Conservation (phyloP, 2,888 invertebrate genomes). For the Diarsia rubi region DNA sequence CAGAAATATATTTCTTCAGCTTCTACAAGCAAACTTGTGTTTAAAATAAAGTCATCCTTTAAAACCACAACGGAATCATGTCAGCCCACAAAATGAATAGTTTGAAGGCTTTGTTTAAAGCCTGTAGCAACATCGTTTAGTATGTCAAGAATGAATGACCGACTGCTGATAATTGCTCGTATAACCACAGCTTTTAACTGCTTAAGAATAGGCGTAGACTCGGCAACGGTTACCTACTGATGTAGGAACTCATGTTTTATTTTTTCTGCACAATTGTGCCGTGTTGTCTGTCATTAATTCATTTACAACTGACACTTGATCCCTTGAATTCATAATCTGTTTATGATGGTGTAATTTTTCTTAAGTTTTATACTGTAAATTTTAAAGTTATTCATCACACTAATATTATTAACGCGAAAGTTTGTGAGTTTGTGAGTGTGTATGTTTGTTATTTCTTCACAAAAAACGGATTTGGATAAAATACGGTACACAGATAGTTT, state of each 20-base stretch:
- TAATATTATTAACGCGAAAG: no score
- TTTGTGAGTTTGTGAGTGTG: no score
- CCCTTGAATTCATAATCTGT: not conserved
- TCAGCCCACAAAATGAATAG: constrained; percentile 37
- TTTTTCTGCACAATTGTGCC: not conserved
- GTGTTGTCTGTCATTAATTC: not conserved
- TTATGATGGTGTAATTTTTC: not conserved
- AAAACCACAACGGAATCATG: constrained; percentile 43
- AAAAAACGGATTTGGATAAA: no score
- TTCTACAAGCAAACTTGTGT: not conserved
- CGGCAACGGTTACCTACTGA: not conserved
- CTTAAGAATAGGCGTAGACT: constrained; percentile 42
- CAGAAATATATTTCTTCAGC: not conserved
- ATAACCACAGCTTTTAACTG: constrained; percentile 62
- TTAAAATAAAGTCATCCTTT: constrained; percentile 17
- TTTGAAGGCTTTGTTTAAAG: constrained; percentile 47
- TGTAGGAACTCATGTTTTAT: not conserved
- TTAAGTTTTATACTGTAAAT: not conserved
- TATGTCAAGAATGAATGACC: constrained; percentile 66
- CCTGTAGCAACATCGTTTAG: constrained; percentile 51
- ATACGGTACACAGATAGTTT: no score
- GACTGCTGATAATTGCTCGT: constrained; percentile 54
- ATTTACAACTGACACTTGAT: not conserved
- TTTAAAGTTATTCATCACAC: no score
- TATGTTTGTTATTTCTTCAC: no score